Conservation (phyloP, 2,888 invertebrate species). For the Apodemia hepburni region DNA sequence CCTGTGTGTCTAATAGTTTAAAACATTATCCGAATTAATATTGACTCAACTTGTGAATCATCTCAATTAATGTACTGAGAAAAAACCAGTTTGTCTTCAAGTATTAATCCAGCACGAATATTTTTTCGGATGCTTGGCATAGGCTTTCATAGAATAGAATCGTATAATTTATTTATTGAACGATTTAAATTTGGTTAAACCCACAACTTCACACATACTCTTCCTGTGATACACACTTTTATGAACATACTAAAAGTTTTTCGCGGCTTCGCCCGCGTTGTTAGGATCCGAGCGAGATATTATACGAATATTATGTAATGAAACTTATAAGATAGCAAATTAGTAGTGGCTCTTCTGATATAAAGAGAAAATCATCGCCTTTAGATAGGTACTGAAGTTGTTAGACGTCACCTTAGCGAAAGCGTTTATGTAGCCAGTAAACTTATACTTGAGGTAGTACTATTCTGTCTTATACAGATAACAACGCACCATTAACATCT, state of each 20-base stretch:
- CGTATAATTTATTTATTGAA: not conserved
- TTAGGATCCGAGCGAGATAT: not conserved
- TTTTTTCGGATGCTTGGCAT: not conserved
- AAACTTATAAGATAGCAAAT: too few species aligned
- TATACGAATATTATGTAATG: too few species aligned
- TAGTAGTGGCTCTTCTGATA: too few species aligned
- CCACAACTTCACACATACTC: not conserved
- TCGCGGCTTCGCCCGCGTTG: too few species aligned
- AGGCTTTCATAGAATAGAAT: not conserved
- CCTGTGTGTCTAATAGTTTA: not conserved
- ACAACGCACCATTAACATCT: too few species aligned
- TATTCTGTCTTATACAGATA: too few species aligned
- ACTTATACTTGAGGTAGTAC: too few species aligned
- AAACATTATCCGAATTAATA: not conserved
- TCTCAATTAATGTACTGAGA: conserved; percentile 1
- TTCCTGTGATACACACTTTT: not conserved
- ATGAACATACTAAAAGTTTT: not conserved
- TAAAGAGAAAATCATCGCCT: too few species aligned
- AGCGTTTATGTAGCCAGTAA: too few species aligned
- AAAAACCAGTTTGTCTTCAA: conserved; percentile 1
- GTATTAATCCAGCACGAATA: not conserved
- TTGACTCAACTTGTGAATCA: conserved; percentile 8
- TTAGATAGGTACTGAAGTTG: too few species aligned
- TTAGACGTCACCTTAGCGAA: too few species aligned
- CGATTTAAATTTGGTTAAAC: not conserved